A percentile compares a stretch with the other conserved stretches of the same genome.
Evolutionary conservation across 2,113 vertebrate genomes (phyloP).

Genomic region (Quiscalus mexicanus): DNA sequence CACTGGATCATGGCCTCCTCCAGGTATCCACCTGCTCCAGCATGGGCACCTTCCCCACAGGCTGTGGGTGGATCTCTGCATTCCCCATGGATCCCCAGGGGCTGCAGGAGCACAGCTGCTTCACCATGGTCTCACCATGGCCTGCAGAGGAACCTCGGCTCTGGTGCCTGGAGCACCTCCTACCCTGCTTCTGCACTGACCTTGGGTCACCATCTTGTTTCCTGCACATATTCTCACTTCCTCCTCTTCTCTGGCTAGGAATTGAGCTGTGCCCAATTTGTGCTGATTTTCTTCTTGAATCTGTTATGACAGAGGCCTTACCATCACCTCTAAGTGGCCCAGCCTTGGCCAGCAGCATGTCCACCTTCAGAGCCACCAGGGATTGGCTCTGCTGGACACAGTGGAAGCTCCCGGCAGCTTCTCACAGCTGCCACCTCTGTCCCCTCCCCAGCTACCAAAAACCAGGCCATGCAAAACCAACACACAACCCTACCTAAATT

Average conservation of each 20-base stretch:
- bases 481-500: neutral
- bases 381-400: neutral
- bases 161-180: neutral
- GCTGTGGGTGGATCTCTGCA: neutral
- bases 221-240: neutral
- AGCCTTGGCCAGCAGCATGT: neutral
- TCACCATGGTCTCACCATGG: fast-evolving
- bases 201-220: neutral
- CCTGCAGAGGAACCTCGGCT: neutral
- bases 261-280: neutral
- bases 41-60: fast-evolving
- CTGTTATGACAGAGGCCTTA: neutral
- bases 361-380: neutral
- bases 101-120: neutral
- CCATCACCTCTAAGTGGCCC: neutral
- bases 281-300: neutral
- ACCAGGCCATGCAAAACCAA: neutral
- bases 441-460: neutral
- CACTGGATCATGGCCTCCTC: neutral
- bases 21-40: neutral
- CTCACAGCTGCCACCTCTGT: neutral
- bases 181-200: neutral
- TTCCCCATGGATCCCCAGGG: neutral
- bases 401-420: neutral
- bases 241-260: neutral